phyloP scores from a whole-genome alignment of 2,113 vertebrate species.

The Albula goreensis region DNA sequence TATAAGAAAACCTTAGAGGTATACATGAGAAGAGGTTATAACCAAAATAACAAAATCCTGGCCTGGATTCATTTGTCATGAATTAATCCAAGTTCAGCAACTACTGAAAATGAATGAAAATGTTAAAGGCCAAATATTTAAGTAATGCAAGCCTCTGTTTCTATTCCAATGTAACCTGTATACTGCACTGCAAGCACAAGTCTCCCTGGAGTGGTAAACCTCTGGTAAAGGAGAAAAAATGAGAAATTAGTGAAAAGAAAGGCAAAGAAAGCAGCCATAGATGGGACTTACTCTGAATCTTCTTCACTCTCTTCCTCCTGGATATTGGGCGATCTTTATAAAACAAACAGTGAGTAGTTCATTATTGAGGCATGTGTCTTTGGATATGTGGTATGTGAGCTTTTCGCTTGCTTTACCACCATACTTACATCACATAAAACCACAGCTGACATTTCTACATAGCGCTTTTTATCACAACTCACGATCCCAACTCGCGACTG shows the following conservation, averaged over 20 bases:
- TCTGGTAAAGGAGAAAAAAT: neutral
- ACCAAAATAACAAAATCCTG: neutral
- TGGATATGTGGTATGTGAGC: neutral
- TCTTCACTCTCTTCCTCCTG: slow-evolving; percentile 71
- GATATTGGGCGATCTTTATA: slow-evolving; percentile 67
- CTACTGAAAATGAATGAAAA: slow-evolving; percentile 39
- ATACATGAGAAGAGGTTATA: too few species aligned
- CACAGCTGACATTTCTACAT: slow-evolving; percentile 18
- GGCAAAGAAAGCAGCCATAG: neutral
- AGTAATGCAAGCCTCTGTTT: too few species aligned
- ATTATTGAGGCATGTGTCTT: slow-evolving; percentile 21
- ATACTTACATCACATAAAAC: slow-evolving; percentile 65
- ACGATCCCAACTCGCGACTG: neutral
- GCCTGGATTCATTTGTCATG: neutral
- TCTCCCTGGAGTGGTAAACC: neutral
- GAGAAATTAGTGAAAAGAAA: neutral
- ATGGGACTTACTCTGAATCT: slow-evolving; percentile 66
- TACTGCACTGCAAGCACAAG: too few species aligned
- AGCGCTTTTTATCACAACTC: slow-evolving; percentile 19
- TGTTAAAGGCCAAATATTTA: too few species aligned
- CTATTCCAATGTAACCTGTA: too few species aligned
- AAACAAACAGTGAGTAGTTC: slow-evolving; percentile 41
- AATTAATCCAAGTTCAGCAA: slow-evolving; percentile 29
- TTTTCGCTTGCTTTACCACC: slow-evolving; percentile 58
- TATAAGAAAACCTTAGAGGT: too few species aligned